Evolutionary conservation across 2,797 vertebrate genomes (phyloP).

Genomic region (Prionace glauca): DNA sequence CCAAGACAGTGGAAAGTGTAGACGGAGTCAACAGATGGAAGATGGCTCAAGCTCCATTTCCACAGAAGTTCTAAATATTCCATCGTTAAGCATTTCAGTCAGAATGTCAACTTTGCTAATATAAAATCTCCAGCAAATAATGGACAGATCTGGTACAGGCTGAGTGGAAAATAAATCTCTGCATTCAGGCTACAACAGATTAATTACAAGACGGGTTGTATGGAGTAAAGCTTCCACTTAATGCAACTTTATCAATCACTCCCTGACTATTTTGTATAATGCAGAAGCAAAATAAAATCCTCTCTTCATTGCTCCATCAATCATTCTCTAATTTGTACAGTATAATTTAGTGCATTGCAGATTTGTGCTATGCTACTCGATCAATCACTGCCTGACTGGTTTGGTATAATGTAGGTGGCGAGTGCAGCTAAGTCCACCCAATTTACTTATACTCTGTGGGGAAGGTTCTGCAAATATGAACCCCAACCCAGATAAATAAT

Average conservation of each 20-base stretch:
- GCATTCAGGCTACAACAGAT: not conserved
- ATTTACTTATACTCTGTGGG: not conserved
- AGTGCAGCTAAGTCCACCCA: not conserved
- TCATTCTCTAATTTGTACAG: not conserved
- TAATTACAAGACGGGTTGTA: not conserved
- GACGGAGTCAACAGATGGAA: too few relatives aligned
- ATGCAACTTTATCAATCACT: not conserved
- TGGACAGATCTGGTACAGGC: not conserved
- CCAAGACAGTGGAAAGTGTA: too few relatives aligned
- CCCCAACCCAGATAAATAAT: not conserved
- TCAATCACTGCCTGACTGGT: not conserved
- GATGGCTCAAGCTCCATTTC: not conserved
- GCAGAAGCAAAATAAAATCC: not conserved
- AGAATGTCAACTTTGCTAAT: not conserved
- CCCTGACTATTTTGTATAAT: not conserved
- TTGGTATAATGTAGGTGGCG: not conserved
- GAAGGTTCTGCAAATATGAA: not conserved
- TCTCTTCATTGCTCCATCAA: not conserved
- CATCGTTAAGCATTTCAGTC: not conserved
- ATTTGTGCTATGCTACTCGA: not conserved
- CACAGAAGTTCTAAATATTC: not conserved
- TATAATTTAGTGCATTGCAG: not conserved
- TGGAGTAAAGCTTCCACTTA: not conserved
- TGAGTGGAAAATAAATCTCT: not conserved
- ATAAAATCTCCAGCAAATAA: not conserved